Percentiles rank a stretch among this genome's conserved stretches.
phyloP scores from a whole-genome alignment of 2,888 invertebrate genomes.

The Sinodicranocentrus sp. region DNA sequence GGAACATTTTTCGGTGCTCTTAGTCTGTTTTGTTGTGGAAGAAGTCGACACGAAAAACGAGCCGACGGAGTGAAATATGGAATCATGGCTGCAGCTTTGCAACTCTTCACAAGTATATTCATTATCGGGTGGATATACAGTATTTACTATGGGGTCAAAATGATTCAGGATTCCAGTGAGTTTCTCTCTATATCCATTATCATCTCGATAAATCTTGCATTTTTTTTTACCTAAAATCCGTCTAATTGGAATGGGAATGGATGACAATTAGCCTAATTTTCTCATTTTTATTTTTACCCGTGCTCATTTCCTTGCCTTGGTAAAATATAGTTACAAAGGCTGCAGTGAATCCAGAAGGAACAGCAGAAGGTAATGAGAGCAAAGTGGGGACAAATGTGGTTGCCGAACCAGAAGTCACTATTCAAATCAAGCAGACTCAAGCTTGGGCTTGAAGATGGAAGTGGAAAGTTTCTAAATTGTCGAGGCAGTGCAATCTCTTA shows the following conservation, averaged over 20 bases:
- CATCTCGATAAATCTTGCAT: not conserved
- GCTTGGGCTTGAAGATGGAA: slow-evolving; percentile 53
- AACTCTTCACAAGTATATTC: slow-evolving; percentile 69
- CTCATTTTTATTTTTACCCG: slow-evolving; percentile 19
- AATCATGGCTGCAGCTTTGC: slow-evolving; percentile 73
- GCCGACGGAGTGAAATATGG: slow-evolving; percentile 74
- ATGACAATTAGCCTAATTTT: slow-evolving; percentile 19
- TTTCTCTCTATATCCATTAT: not conserved
- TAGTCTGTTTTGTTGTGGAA: slow-evolving; percentile 74
- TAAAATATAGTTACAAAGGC: slow-evolving; percentile 52
- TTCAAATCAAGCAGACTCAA: slow-evolving; percentile 54
- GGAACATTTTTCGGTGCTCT: slow-evolving; percentile 74
- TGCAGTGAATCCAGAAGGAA: slow-evolving; percentile 58
- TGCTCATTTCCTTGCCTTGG: not conserved
- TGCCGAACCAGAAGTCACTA: slow-evolving; percentile 44
- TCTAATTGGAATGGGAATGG: not conserved
- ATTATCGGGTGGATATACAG: slow-evolving; percentile 76
- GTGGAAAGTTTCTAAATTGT: too few species aligned
- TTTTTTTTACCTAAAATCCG: not conserved
- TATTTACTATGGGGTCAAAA: slow-evolving; percentile 75
- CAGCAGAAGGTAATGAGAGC: slow-evolving; percentile 15
- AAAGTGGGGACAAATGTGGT: not conserved
- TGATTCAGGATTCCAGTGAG: slow-evolving; percentile 76
- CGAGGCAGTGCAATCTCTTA: too few species aligned
- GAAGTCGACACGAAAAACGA: slow-evolving; percentile 71